Conservation (phyloP, 2,113 vertebrate genomes). For the Theristicus caerulescens region DNA sequence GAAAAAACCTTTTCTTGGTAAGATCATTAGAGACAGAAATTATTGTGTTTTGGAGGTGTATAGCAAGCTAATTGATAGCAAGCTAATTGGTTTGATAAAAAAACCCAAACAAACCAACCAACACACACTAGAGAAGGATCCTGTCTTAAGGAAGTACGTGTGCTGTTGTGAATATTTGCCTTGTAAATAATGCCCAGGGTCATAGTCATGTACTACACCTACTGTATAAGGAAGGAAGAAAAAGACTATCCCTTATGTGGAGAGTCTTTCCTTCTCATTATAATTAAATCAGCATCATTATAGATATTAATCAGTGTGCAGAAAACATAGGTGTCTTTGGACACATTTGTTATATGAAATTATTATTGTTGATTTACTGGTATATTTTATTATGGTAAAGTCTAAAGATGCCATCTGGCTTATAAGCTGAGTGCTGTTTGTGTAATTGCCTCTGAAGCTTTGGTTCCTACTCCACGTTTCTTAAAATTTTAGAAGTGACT, state of each 20-base stretch:
- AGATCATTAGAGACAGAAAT: background rate
- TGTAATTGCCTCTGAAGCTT: background rate
- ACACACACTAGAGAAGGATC: background rate
- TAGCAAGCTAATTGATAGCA: background rate
- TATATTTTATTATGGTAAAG: background rate
- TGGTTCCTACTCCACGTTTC: background rate
- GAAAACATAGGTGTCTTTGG: background rate
- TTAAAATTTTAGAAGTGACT: background rate
- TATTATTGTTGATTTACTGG: background rate
- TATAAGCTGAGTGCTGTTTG: background rate
- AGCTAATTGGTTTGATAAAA: background rate
- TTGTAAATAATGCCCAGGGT: background rate
- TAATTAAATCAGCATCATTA: background rate
- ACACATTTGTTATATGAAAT: background rate
- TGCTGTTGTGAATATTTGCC: background rate
- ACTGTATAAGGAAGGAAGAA: background rate
- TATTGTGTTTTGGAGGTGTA: background rate
- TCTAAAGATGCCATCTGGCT: background rate
- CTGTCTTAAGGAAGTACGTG: background rate
- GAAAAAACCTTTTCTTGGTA: slow-evolving; percentile 84
- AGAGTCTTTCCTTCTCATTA: background rate
- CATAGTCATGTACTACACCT: background rate
- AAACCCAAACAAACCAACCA: background rate
- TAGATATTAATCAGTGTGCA: background rate
- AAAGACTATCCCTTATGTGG: background rate